phyloP scores from a whole-genome alignment of 2,113 vertebrate species.

The Myotis yumanensis region DNA sequence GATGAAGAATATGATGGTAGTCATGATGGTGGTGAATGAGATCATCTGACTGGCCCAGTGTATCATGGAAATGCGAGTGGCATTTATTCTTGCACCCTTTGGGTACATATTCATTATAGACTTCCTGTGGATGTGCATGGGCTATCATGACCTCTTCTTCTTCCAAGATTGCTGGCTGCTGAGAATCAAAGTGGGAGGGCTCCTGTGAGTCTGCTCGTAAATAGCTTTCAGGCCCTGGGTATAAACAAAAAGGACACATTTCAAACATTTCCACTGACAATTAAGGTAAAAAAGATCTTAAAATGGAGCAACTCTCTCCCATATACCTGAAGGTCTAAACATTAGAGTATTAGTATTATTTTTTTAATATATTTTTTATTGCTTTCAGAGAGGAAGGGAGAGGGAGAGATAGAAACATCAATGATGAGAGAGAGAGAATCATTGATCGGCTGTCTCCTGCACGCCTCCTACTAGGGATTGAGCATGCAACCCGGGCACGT shows the following conservation, averaged over 20 bases:
- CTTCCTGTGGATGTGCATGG: conserved; percentile 84
- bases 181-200: conserved; percentile 83
- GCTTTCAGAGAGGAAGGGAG: no score
- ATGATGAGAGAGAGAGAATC: no score
- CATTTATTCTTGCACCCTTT: conserved; percentile 97
- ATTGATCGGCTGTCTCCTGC: no score
- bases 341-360: not conserved
- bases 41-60: conserved; percentile 93
- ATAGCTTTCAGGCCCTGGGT: conserved; percentile 83
- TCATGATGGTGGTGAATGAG: conserved; percentile 97
- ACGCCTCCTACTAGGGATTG: no score
- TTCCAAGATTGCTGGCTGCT: conserved; percentile 86
- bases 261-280: not conserved
- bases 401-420: no score
- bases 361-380: no score
- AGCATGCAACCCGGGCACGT: no score
- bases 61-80: conserved; percentile 98
- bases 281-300: conserved; percentile 12
- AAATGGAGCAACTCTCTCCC: not conserved
- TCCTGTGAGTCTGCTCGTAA: conserved; percentile 84
- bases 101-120: conserved; percentile 88
- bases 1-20: conserved; percentile 98
- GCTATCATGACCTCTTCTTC: conserved; percentile 97
- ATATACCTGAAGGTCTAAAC: not conserved
- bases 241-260: conserved; percentile 37